phyloP scores from a whole-genome alignment of 2,888 invertebrate species.

The Watsonalla cultraria region DNA sequence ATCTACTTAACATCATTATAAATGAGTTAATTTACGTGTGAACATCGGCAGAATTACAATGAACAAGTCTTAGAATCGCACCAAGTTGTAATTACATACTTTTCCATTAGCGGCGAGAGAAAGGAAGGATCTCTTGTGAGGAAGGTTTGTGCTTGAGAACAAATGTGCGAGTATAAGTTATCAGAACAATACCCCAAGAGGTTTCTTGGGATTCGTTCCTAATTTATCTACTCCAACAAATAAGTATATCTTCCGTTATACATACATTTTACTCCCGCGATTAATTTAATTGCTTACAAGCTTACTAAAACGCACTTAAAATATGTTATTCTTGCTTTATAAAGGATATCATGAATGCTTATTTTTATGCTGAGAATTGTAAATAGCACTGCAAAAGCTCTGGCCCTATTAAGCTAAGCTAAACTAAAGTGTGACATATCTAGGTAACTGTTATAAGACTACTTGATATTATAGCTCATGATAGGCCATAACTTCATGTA shows the following conservation, averaged over 20 bases:
- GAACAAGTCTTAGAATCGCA: conserved; percentile 15
- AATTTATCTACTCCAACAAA: background rate
- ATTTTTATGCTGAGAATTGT: too few relatives aligned
- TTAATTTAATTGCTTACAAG: background rate
- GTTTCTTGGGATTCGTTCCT: background rate
- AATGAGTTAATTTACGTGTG: background rate
- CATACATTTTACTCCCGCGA: background rate
- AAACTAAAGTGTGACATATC: too few relatives aligned
- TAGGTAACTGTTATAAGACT: too few relatives aligned
- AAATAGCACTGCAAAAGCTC: too few relatives aligned
- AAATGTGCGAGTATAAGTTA: background rate
- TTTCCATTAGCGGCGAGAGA: conserved; percentile 28
- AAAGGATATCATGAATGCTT: too few relatives aligned
- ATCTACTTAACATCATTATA: background rate
- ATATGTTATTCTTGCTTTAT: too few relatives aligned
- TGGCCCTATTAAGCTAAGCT: too few relatives aligned
- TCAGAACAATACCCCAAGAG: background rate
- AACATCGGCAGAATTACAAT: background rate
- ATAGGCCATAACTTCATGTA: too few relatives aligned
- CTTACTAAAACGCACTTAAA: too few relatives aligned
- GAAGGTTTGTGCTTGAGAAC: conserved; percentile 4
- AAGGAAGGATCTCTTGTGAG: conserved; percentile 1
- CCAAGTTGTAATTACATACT: conserved; percentile 34
- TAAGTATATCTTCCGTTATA: background rate
- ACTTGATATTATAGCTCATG: too few relatives aligned